A percentile compares a stretch with the other conserved stretches of the same genome.
phyloP scores from a whole-genome alignment of 2,797 vertebrate genomes.

The Muscicapa striata region DNA sequence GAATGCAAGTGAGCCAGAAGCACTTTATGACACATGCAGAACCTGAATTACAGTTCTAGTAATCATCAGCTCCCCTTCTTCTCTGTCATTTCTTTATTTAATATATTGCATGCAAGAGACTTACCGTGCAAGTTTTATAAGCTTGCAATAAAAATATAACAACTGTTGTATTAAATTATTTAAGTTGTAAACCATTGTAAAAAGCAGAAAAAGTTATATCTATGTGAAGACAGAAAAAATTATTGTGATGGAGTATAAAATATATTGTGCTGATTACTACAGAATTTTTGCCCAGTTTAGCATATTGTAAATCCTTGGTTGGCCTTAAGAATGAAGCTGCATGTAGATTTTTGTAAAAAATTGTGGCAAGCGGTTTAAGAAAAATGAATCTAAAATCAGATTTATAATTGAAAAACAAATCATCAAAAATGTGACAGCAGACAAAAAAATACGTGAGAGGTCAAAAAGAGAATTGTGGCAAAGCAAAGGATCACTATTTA shows the following conservation, averaged over 20 bases:
- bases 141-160: constrained; percentile 81
- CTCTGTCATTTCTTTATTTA: constrained; percentile 73
- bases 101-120: constrained; percentile 74
- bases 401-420: constrained; percentile 61
- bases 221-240: constrained; percentile 66
- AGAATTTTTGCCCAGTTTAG: constrained; percentile 70
- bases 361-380: constrained; percentile 14
- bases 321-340: constrained; percentile 58
- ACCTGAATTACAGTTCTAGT: constrained; percentile 78
- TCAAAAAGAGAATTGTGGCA: constrained; percentile 1
- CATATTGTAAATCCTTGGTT: constrained; percentile 74
- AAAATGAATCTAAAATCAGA: constrained; percentile 40
- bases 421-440: constrained; percentile 1
- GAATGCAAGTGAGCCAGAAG: constrained; percentile 60
- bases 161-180: constrained; percentile 83
- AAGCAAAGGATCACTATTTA: constrained; percentile 28
- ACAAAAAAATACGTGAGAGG: constrained; percentile 13
- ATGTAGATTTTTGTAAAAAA: constrained; percentile 38
- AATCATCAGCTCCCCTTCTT: constrained; percentile 73
- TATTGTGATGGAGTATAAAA: constrained; percentile 70
- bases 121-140: constrained; percentile 77
- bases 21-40: constrained; percentile 70
- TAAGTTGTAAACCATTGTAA: constrained; percentile 80
- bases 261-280: constrained; percentile 74
- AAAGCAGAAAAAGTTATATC: constrained; percentile 74